Evolutionary conservation across 2,113 vertebrate genomes (phyloP), one percentile per base, ranked within the genome.

Genomic region (Syngnathus floridae): DNA sequence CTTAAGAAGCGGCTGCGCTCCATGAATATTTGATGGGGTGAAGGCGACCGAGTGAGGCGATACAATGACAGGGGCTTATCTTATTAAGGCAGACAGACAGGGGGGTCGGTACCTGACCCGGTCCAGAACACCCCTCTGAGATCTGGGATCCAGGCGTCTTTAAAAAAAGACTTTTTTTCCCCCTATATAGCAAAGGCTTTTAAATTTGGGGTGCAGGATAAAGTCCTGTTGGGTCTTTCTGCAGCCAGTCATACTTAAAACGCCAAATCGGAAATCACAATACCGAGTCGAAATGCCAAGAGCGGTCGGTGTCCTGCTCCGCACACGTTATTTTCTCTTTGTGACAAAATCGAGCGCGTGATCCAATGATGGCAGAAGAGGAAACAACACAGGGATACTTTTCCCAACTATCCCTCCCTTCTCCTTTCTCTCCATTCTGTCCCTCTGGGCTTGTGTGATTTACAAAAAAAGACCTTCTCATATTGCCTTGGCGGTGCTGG

Each of bases 11-110:
- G 79, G 83, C 86, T 81, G 82, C 64, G 76, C 69, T 78, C 79
- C 87, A 90, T 91, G 86, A 90, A 92, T 92, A 90, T 91, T 90
- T 91, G 82, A 91, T 91, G 81, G 54, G 46, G 70, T 76, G 67
- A 81, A 81, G 86, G 57, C 78, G 75, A 75, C 55, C 69, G 81
- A 69, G 80, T 76, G 75, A 62, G 66, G 64, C 74, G 80, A 83
- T 87, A 88, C 85, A 88, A 90, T 88, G 88, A 88, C 86, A 79
- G 71, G 76, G 82, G 64, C 89, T 90, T 89, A 91, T 91, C 86
- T 89, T 90, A 88, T 89, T 90, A 82, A 84, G 86, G 79, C 89
- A 91, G 89, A 85, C 82, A 74, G 87, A 80, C 26, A 31, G 26
- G 76, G 81, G 81, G 80, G 77, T 72, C 67, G 72, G 64, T 64